A percentile compares a stretch with the other conserved stretches of the same genome.
These are phyloP conservation scores for Ornithorhynchus anatinus DNA, from an alignment of 2,113 vertebrate genomes.

Conservation along the genomic window DNA sequence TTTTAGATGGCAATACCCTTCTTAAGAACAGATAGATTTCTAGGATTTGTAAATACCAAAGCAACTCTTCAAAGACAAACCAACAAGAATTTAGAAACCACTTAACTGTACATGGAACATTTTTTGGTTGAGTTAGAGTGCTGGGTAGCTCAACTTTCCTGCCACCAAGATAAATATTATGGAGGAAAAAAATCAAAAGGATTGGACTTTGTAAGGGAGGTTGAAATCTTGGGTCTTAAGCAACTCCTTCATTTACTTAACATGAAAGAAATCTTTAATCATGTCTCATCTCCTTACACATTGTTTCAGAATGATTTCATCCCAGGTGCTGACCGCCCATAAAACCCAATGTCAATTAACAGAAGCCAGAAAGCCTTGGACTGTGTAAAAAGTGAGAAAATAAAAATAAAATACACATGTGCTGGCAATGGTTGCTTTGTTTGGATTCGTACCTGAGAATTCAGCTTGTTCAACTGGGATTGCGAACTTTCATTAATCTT, in stretches of 20 bases:
- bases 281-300: slow-evolving; percentile 46
- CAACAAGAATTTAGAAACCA: slow-evolving; percentile 1
- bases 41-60: slow-evolving; percentile 1
- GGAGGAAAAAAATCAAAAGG: slow-evolving; percentile 34
- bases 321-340: slow-evolving; percentile 54
- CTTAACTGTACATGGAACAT: not conserved
- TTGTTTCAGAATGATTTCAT: slow-evolving; percentile 67
- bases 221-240: slow-evolving; percentile 33
- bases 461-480: slow-evolving; percentile 58
- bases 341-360: slow-evolving; percentile 52
- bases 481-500: slow-evolving; percentile 56
- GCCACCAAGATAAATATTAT: slow-evolving; percentile 45
- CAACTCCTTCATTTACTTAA: slow-evolving; percentile 38
- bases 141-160: slow-evolving; percentile 34
- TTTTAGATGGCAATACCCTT: not conserved
- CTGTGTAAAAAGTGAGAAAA: slow-evolving; percentile 41
- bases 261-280: slow-evolving; percentile 36
- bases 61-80: slow-evolving; percentile 18
- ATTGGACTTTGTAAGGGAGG: slow-evolving; percentile 10
- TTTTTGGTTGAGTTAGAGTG: not conserved
- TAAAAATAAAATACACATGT: slow-evolving; percentile 41
- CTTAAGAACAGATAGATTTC: not conserved
- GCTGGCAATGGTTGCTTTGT: slow-evolving; percentile 24
- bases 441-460: slow-evolving; percentile 63
- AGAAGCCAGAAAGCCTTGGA: slow-evolving; percentile 46